Evolutionary conservation across 2,797 vertebrate species (phyloP).

Genomic region (Manis crassicaudata): DNA sequence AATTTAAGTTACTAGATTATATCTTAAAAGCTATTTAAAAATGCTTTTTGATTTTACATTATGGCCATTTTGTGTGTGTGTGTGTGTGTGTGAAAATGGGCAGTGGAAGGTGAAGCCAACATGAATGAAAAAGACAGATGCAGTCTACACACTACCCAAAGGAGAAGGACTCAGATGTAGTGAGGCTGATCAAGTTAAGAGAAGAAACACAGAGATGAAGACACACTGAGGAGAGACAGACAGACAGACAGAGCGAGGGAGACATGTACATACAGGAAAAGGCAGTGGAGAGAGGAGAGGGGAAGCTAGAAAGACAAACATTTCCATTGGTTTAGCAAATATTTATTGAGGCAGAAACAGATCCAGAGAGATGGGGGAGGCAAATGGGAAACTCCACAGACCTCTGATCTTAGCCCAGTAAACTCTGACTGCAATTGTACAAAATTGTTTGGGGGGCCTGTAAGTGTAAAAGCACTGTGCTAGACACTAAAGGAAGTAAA

Average conservation of each 20-base stretch:
- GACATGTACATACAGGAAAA: not conserved
- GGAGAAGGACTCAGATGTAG: not conserved
- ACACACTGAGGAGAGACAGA: not conserved
- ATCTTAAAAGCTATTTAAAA: conserved; percentile 30
- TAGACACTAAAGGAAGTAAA: not conserved
- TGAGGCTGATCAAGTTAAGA: not conserved
- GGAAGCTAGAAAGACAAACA: conserved; percentile 5
- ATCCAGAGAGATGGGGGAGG: not conserved
- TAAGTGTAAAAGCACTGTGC: not conserved
- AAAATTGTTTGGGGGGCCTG: not conserved
- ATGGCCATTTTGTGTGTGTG: not conserved
- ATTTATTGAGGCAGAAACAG: conserved; percentile 54
- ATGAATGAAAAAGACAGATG: not conserved
- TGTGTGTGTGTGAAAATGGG: not conserved
- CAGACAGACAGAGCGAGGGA: not conserved
- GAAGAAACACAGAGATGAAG: not conserved
- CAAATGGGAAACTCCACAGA: not conserved
- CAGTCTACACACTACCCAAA: not conserved
- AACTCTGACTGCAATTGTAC: not conserved
- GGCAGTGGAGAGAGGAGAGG: not conserved
- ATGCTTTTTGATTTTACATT: conserved; percentile 16
- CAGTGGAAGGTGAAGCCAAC: not conserved
- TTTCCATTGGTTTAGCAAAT: conserved; percentile 55
- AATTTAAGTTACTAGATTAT: not conserved
- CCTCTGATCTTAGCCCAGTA: not conserved